Percentiles rank a stretch among this genome's conserved stretches.
These are phyloP conservation scores for Aporophyla nigra DNA, from an alignment of 2,888 invertebrate species.

Conservation along the genomic window DNA sequence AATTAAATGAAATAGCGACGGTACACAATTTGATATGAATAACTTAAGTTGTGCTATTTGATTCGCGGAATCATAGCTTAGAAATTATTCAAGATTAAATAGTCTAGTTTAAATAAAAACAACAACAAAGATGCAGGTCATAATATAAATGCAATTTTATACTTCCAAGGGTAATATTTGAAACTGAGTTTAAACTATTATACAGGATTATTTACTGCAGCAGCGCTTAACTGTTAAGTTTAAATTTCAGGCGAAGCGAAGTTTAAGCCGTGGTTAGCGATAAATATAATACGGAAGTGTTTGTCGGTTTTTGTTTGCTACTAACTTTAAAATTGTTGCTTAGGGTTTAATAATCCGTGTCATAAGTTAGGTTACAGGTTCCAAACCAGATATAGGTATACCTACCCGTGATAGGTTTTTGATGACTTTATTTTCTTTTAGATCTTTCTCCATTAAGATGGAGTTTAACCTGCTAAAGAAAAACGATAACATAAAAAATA, in stretches of 20 bases:
- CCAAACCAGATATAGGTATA: background rate
- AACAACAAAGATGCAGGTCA: background rate
- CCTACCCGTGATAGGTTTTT: background rate
- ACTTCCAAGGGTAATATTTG: conserved; percentile 26
- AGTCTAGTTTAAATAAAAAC: background rate
- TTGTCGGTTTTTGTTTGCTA: conserved; percentile 11
- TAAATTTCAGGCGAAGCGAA: conserved; percentile 40
- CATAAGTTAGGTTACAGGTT: background rate
- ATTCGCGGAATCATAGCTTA: background rate
- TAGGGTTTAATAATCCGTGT: background rate
- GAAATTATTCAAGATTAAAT: background rate
- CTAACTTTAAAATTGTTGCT: conserved; percentile 1
- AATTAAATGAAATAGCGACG: background rate
- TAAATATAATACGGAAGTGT: conserved; percentile 40
- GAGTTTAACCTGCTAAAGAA: no score
- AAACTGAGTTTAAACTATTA: conserved; percentile 47
- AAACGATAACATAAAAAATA: no score
- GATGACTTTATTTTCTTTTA: no score
- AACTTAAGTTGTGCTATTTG: background rate
- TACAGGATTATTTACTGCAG: conserved; percentile 49
- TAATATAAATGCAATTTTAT: conserved; percentile 5
- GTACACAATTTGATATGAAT: background rate
- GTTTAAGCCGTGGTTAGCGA: conserved; percentile 44
- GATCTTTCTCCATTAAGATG: no score
- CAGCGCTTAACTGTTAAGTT: conserved; percentile 46